Evolutionary conservation across 2,113 vertebrate species (phyloP), one percentile per base, ranked within the genome.

Genomic region (Ceratotherium simum): DNA sequence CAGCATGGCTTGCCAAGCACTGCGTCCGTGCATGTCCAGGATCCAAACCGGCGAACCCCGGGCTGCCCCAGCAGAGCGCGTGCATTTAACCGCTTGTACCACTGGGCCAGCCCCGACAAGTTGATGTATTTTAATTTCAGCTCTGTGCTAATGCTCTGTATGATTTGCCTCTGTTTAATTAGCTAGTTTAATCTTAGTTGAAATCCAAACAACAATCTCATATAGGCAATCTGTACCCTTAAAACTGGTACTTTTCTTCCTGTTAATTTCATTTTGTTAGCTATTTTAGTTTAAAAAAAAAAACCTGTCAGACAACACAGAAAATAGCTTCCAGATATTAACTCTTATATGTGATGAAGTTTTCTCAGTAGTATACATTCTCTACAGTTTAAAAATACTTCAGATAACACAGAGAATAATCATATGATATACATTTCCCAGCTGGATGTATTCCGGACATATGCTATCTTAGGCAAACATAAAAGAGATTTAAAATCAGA

Each of bases 221-320:
- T 14, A 31, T 48, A 46, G 31, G n/a, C 56, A 16, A 39, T 73
- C 36, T 67, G 29, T 83, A 69, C 39, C 65, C 85, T 91, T 67
- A 70, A 91, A 92, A 56, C 36, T 42, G 20, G 56, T 29, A 67
- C 39, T 95, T 95, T 48, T 80, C 69, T 96, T 67, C 46, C n/a
- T 70, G 14, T 90, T 72, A 65, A 31, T 83, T 97, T 90, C 70
- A 96, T 95, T 69, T 89, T n/a, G 62, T 69, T 84, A 70, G 64
- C 36, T 94, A 64, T 58, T 95, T 84, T 94, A 94, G 60, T 96
- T 87, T 69, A 58, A 75, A 65, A 79, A 73, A 42, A 70, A 60
- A 56, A 23, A 54, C 54, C 27, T 42, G 56, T 56, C 90, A 91
- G 60, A 85, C 48, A 67, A 73, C 36, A 78, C 12, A 78, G 64